Evolutionary conservation across 2,797 vertebrate genomes (phyloP).

Genomic region (Danio choprae): DNA sequence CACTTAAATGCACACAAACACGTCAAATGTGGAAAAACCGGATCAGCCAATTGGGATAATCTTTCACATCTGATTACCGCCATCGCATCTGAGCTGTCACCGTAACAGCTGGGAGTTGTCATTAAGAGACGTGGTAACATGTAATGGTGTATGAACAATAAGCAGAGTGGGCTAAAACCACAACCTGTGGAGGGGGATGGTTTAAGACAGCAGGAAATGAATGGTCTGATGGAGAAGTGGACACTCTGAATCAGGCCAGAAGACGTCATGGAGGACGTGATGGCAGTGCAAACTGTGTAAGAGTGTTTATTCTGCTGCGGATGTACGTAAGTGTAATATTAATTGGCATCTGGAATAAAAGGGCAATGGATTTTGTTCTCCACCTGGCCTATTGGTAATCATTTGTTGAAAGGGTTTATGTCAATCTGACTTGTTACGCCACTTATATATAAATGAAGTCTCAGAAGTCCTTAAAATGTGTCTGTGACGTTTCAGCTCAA

Average conservation of each 20-base stretch:
- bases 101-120: slow-evolving; percentile 14
- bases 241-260: slow-evolving; percentile 43
- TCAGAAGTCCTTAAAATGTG: too few species aligned
- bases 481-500: too few species aligned
- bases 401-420: too few species aligned
- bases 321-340: slow-evolving; percentile 31
- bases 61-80: slow-evolving; percentile 59
- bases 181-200: not conserved
- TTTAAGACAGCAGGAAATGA: slow-evolving; percentile 33
- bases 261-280: slow-evolving; percentile 46
- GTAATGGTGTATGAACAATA: slow-evolving; percentile 47
- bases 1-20: slow-evolving; percentile 35
- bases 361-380: not conserved
- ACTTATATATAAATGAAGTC: too few species aligned
- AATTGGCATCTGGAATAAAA: not conserved
- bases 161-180: slow-evolving; percentile 3
- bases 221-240: slow-evolving; percentile 13
- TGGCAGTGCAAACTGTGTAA: slow-evolving; percentile 32
- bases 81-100: slow-evolving; percentile 14
- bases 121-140: slow-evolving; percentile 21
- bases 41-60: slow-evolving; percentile 60
- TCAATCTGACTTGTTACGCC: too few species aligned
- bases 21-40: slow-evolving; percentile 27
- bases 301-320: slow-evolving; percentile 9
- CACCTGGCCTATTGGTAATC: too few species aligned